Base-by-base conservation (phyloP, 1,140 invertebrate species). In the Carposina sasakii region DNA sequence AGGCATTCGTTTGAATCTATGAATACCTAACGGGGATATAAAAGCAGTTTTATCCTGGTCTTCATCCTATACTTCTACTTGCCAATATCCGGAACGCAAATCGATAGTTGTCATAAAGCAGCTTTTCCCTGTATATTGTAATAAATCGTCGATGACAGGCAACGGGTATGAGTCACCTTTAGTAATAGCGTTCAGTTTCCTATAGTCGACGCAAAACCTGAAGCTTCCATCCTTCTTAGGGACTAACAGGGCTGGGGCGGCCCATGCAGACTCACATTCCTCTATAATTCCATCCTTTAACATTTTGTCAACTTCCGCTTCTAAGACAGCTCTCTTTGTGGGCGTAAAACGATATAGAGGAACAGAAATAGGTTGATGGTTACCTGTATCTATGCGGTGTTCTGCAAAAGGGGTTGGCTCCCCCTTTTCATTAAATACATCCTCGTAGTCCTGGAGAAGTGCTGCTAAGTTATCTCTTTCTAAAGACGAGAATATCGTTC, bases 31-130 rank as follows among this genome's bases (percentile, higher is more conserved):
- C 0, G 55, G 60, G 0, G 70, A 72, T 0, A 60, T 54, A 50
- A 88, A 87, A 0, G 84, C 81, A 0, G 87, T 87, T 58, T 88
- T 88, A 5, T 72, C 55, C 15, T 41, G 59, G 52, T 77, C 71
- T 4, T 34, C 30, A 0, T 20, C 28, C 15, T 20, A 9, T 0
- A 58, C 37, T 3, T 6, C 10, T 4, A 61, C 41, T 26, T 86
- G 72, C 67, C 71, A 82, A 54, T 85, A 88, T 6, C 77, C 73
- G 19, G 46, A 13, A 10, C 48, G 54, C 5, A 86, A 42, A 65
- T 89, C 87, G 9, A 88, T 41, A 0, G 71, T 74, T 4, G 65
- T 63, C 50, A 87, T 86, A 30, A 60, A 81, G 24, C 59, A 58
- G 12, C 58, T 51, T 8, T 63, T 60, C 6, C 55, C 59, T 19